phyloP scores from a whole-genome alignment of 2,113 vertebrate species.

The Campylomormyrus tamandua region DNA sequence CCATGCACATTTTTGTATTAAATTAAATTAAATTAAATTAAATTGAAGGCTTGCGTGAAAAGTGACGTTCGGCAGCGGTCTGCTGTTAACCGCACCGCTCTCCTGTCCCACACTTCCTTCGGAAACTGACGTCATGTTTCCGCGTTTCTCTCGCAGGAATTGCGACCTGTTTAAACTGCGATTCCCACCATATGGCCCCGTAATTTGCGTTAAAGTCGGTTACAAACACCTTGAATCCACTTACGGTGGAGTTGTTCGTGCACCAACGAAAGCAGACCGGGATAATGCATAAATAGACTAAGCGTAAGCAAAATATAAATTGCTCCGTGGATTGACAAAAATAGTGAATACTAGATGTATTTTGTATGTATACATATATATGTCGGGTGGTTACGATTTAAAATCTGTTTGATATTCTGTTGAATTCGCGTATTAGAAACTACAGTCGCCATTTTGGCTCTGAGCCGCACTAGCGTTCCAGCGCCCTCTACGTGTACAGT shows the following conservation, averaged over 20 bases:
- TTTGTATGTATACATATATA: background rate
- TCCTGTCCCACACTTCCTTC: background rate
- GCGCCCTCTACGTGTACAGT: constrained; percentile 49
- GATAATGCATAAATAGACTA: background rate
- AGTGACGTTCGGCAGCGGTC: background rate
- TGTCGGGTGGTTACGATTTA: background rate
- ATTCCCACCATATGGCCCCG: background rate
- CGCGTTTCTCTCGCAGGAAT: background rate
- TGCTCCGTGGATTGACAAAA: background rate
- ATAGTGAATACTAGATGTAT: background rate
- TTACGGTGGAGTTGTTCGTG: background rate
- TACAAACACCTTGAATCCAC: background rate
- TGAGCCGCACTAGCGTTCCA: constrained; percentile 18
- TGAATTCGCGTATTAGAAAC: background rate
- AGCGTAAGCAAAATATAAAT: background rate
- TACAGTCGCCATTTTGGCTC: constrained; percentile 19
- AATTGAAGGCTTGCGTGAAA: background rate
- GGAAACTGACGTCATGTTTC: background rate
- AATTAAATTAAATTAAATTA: background rate
- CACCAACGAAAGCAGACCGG: background rate
- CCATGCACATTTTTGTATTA: background rate
- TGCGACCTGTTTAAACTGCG: background rate
- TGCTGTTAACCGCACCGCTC: background rate
- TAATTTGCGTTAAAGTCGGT: background rate
- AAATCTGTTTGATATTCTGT: background rate